Base-by-base conservation (phyloP, 2,888 invertebrate species). In the Psylliodes chrysocephalus region DNA sequence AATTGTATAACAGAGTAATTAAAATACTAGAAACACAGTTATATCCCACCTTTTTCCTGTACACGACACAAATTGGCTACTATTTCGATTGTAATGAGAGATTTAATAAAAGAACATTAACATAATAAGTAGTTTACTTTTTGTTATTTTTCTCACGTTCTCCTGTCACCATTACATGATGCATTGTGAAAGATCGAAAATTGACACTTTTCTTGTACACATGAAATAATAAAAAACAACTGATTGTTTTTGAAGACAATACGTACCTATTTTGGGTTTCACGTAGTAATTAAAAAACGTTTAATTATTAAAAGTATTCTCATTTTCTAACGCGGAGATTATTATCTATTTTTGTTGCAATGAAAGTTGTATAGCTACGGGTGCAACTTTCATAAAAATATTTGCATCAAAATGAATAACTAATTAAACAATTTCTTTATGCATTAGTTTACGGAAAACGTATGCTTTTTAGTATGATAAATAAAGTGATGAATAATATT, bases 141-240 rank as follows among this genome's bases (percentile, higher is more conserved):
- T 52, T 42, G 22, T 33, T 44, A 60, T 25, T 52, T 25, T 54
- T 61, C 61, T 54, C 61, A 61, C 61, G 54, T 61, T 54, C 33
- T 60, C 60, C 8, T 53, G 61, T 61, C 54, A 44, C 53, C 33
- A 46, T 60, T 60, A 61, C 54, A 12, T 22, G 6, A n/a, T 22
- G 25, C 49, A 38, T 47, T 51, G 47, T 47, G 61, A 61, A 47
- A 54, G 30, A 25, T 40, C 3, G 25, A 22, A 30, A 19, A 38
- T 19, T 42, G 42, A 28, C 47, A 14, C 38, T 22, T 44, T 53
- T 33, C 22, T 12, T 30, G 8, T 15, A 15, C 14, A 25, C 22
- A 28, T 40, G 17, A 54, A 46, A 35, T 25, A 46, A 35, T 25
- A 46, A 53, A 46, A 25, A 15, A 22, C 28, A 17, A n/a, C 5